Evolutionary conservation across 1,140 invertebrate species (phyloP).

Genomic region (Carcinoscorpius rotundicauda): DNA sequence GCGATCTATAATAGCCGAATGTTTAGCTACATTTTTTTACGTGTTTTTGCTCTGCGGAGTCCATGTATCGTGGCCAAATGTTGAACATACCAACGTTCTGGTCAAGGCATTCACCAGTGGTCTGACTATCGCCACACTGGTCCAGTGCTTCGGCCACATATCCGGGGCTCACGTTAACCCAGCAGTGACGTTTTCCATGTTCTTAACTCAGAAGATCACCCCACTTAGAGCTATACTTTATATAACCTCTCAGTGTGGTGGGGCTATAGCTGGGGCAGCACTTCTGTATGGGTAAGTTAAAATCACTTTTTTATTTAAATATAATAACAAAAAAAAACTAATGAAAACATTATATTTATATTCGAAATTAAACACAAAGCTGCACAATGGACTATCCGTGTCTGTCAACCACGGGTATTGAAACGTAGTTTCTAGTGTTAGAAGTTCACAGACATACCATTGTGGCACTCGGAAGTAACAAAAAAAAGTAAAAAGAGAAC

Average conservation of each 20-base stretch:
- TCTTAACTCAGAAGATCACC: constrained; percentile 56
- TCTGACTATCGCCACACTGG: constrained; percentile 65
- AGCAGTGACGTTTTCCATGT: constrained; percentile 59
- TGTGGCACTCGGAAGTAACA: too few species aligned
- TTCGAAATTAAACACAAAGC: too few species aligned
- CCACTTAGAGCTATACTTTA: constrained; percentile 58
- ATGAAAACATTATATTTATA: too few species aligned
- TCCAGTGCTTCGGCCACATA: constrained; percentile 69
- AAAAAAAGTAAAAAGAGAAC: too few species aligned
- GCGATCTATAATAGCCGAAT: constrained; percentile 74
- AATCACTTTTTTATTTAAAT: too few species aligned
- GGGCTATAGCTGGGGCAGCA: constrained; percentile 76
- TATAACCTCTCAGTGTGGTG: constrained; percentile 78
- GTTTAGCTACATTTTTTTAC: constrained; percentile 69
- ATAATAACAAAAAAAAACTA: too few species aligned
- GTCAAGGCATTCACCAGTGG: constrained; percentile 42
- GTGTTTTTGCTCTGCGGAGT: constrained; percentile 71
- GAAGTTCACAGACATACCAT: too few species aligned
- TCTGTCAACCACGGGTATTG: too few species aligned
- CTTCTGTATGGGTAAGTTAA: constrained; percentile 73
- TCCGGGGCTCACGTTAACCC: constrained; percentile 66
- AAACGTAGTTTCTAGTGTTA: too few species aligned
- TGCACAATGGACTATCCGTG: too few species aligned
- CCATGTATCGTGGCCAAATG: constrained; percentile 47
- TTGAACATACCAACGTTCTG: constrained; percentile 7